Conservation (phyloP, 2,888 invertebrate genomes). For the Phortica magna region DNA sequence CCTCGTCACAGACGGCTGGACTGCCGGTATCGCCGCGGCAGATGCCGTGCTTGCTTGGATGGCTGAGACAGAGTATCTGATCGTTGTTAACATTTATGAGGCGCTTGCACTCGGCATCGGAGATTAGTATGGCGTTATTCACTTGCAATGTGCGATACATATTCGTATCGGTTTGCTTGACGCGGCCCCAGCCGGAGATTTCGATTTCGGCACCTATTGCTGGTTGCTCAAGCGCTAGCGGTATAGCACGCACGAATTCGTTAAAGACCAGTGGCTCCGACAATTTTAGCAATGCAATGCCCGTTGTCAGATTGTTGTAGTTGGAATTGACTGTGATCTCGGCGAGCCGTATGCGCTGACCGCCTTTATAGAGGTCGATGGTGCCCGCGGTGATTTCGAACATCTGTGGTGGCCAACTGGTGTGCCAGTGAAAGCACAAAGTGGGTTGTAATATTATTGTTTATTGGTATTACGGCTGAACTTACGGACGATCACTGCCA, state of each 20-base stretch:
- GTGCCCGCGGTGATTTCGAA: slow-evolving; percentile 71
- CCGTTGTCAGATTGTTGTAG: slow-evolving; percentile 61
- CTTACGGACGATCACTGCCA: slow-evolving; percentile 65
- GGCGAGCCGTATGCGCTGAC: slow-evolving; percentile 56
- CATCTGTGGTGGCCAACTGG: slow-evolving; percentile 65
- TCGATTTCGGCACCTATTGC: slow-evolving; percentile 54
- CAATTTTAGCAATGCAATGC: slow-evolving; percentile 68
- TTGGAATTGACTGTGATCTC: slow-evolving; percentile 57
- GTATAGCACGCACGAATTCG: slow-evolving; percentile 55
- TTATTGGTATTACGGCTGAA: slow-evolving; percentile 14
- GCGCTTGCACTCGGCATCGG: slow-evolving; percentile 44
- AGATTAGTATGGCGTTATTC: slow-evolving; percentile 53
- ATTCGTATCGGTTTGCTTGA: slow-evolving; percentile 45
- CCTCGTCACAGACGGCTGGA: slow-evolving; percentile 64
- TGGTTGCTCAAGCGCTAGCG: slow-evolving; percentile 52
- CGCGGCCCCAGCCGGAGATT: slow-evolving; percentile 73
- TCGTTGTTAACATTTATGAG: slow-evolving; percentile 41
- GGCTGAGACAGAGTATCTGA: slow-evolving; percentile 69
- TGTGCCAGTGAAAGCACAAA: neutral
- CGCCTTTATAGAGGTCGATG: slow-evolving; percentile 68
- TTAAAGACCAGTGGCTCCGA: slow-evolving; percentile 50
- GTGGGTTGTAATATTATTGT: neutral
- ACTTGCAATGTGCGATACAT: slow-evolving; percentile 58
- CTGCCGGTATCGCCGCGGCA: slow-evolving; percentile 75
- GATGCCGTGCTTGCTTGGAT: slow-evolving; percentile 66